phyloP scores from a whole-genome alignment of 2,797 vertebrate genomes.

The Hippopotamyrus pictus region DNA sequence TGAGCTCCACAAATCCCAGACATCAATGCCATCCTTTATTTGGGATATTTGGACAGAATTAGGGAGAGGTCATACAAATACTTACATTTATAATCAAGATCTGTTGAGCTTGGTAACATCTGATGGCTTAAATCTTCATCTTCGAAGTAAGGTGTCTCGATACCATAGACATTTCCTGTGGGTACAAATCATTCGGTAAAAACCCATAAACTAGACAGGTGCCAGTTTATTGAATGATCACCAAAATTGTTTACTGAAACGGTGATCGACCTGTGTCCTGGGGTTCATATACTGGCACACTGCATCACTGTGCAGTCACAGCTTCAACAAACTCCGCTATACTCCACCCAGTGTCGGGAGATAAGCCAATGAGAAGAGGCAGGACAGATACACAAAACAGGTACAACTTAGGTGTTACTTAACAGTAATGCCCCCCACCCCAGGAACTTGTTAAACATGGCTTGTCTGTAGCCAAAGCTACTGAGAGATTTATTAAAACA shows the following conservation, averaged over 20 bases:
- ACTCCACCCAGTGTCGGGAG: slow-evolving; percentile 50
- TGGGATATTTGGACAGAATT: background rate
- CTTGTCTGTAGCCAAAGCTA: background rate
- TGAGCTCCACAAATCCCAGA: background rate
- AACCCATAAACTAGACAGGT: slow-evolving; percentile 53
- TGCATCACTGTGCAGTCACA: slow-evolving; percentile 65
- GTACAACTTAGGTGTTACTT: slow-evolving; percentile 13
- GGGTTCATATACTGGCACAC: slow-evolving; percentile 64
- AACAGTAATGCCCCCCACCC: background rate
- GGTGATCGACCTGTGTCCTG: slow-evolving; percentile 48
- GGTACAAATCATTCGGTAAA: slow-evolving; percentile 37
- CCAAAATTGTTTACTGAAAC: slow-evolving; percentile 62
- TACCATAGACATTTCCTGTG: background rate
- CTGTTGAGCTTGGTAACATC: background rate
- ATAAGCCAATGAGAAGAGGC: slow-evolving; percentile 55
- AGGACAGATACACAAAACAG: slow-evolving; percentile 35
- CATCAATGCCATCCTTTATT: background rate
- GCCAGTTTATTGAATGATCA: slow-evolving; percentile 63
- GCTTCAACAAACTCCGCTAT: slow-evolving; percentile 57
- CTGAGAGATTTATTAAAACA: background rate
- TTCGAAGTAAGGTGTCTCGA: background rate
- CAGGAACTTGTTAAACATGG: background rate
- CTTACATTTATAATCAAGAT: background rate
- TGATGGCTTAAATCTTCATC: background rate
- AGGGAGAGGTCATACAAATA: background rate